Conservation (phyloP, 1,140 invertebrate genomes). For the Magallana gigas region DNA sequence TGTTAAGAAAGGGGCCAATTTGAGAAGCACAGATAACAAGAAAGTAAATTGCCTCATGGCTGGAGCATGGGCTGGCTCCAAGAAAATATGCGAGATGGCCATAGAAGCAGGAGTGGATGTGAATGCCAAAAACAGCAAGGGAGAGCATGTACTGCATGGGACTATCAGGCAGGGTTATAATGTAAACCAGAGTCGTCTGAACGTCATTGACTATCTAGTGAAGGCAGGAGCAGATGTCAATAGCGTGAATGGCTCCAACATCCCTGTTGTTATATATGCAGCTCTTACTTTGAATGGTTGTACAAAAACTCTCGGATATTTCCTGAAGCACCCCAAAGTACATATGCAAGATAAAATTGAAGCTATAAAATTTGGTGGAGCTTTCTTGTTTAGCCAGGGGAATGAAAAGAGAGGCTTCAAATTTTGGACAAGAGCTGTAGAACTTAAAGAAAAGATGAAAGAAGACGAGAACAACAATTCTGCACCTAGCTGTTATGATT, state of each 20-base stretch:
- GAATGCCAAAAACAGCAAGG: neutral
- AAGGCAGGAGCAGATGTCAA: slow-evolving; percentile 27
- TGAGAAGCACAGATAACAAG: neutral
- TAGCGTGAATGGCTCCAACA: slow-evolving; percentile 2
- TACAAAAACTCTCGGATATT: slow-evolving; percentile 14
- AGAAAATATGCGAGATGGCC: slow-evolving; percentile 11
- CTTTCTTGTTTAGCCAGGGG: neutral
- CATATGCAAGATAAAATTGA: neutral
- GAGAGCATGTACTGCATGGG: neutral
- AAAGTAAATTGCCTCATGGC: slow-evolving; percentile 13
- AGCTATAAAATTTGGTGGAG: slow-evolving; percentile 9
- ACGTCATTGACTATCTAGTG: neutral
- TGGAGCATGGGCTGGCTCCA: neutral
- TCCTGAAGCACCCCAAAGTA: slow-evolving; percentile 15
- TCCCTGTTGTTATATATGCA: slow-evolving; percentile 10
- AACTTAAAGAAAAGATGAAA: neutral
- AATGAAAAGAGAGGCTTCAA: slow-evolving; percentile 12
- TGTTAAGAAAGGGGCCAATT: neutral
- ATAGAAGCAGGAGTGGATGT: slow-evolving; percentile 22
- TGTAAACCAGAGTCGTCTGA: neutral
- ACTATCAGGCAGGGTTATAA: neutral
- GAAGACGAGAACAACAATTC: neutral
- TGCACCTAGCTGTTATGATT: neutral
- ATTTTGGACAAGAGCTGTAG: slow-evolving; percentile 25
- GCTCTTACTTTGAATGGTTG: neutral